A percentile compares a stretch with the other conserved stretches of the same genome.
phyloP scores from a whole-genome alignment of 2,888 invertebrate species.

The Lamproptera curius region DNA sequence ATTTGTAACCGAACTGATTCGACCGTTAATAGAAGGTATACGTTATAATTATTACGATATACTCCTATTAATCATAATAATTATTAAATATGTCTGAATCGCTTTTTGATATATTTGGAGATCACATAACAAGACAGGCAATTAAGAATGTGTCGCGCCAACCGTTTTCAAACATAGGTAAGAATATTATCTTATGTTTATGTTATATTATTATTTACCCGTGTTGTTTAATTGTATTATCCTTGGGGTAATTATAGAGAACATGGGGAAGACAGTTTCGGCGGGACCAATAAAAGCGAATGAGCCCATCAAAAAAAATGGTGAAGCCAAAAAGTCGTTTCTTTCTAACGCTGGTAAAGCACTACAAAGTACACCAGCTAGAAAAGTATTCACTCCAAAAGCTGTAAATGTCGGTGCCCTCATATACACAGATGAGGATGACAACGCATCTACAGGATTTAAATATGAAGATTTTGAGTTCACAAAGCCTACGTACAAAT shows the following conservation, averaged over 20 bases:
- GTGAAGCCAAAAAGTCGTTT: conserved; percentile 58
- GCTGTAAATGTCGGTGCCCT: conserved; percentile 51
- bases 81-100: conserved; percentile 50
- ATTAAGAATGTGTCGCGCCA: conserved; percentile 59
- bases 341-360: conserved; percentile 60
- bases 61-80: too few species aligned
- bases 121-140: conserved; percentile 47
- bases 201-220: too few species aligned
- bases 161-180: conserved; percentile 59
- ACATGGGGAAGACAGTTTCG: conserved; percentile 56
- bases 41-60: too few species aligned
- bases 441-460: conserved; percentile 22
- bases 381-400: conserved; percentile 54
- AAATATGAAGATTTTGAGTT: conserved; percentile 53
- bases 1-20: too few species aligned
- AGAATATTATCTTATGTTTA: conserved; percentile 22
- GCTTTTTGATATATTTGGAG: conserved; percentile 61
- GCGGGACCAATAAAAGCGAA: conserved; percentile 56
- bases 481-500: conserved; percentile 48
- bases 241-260: conserved; percentile 51
- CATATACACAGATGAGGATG: conserved; percentile 54
- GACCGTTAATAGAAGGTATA: too few species aligned
- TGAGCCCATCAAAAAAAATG: conserved; percentile 54
- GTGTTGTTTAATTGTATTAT: too few species aligned
- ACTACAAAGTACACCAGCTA: conserved; percentile 51